A percentile compares a stretch with the other conserved stretches of the same genome.
These are phyloP conservation scores for Drosophila nebulosa DNA, from an alignment of 1,140 invertebrate genomes.

Conservation along the genomic window DNA sequence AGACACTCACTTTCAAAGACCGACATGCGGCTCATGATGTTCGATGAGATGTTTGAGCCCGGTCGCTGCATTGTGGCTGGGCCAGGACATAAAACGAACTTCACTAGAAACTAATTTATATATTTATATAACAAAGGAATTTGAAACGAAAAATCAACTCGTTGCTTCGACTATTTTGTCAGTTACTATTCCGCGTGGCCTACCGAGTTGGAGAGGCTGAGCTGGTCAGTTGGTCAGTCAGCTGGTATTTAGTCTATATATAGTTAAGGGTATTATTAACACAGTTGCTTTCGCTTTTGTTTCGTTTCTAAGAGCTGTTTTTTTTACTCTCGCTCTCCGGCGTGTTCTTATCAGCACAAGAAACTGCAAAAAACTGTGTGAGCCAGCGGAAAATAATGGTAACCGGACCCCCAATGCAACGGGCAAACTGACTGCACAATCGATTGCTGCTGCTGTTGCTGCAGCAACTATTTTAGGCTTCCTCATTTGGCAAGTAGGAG, in stretches of 20 bases:
- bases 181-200: neutral
- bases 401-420: conserved; percentile 40
- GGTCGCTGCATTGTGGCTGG: conserved; percentile 63
- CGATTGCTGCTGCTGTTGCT: conserved; percentile 43
- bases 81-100: neutral
- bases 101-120: neutral
- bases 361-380: conserved; percentile 64
- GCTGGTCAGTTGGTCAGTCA: neutral
- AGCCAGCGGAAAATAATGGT: conserved; percentile 44
- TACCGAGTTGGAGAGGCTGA: neutral
- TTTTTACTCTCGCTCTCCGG: conserved; percentile 1
- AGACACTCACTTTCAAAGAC: conserved; percentile 74
- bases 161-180: neutral
- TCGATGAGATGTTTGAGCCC: conserved; percentile 58
- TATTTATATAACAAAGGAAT: neutral
- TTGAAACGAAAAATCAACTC: neutral
- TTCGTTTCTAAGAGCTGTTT: neutral
- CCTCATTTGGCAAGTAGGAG: conserved; percentile 57
- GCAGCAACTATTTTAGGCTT: conserved; percentile 66
- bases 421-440: conserved; percentile 29
- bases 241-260: neutral
- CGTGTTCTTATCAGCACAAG: conserved; percentile 68
- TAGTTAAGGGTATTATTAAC: conserved; percentile 1
- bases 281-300: conserved; percentile 28
- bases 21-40: conserved; percentile 75